Conservation (phyloP, 2,797 vertebrate species). For the Graptemys geographica region DNA sequence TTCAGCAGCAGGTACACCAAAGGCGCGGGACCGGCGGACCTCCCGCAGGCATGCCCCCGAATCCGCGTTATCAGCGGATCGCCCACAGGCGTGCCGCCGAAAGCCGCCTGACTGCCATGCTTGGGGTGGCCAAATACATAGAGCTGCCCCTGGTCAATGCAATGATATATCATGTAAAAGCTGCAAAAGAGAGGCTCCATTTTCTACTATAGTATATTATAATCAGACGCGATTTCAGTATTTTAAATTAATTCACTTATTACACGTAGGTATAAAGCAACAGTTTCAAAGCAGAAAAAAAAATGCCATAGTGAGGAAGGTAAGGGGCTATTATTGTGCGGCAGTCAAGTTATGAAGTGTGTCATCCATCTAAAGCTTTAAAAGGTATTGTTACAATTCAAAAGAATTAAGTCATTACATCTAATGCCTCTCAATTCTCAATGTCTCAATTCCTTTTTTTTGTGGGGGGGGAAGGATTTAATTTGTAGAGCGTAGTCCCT, state of each 20-base stretch:
- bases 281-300: not conserved
- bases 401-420: not conserved
- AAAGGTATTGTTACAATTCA: not conserved
- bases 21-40: too few species aligned
- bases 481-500: accelerated
- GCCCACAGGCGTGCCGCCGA: too few species aligned
- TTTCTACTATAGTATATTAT: not conserved
- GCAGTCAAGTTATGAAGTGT: not conserved
- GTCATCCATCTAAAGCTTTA: not conserved
- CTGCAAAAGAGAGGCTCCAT: not conserved
- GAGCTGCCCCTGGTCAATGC: not conserved
- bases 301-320: accelerated
- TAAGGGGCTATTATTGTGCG: accelerated
- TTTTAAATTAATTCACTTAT: not conserved
- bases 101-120: too few species aligned
- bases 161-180: not conserved
- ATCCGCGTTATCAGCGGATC: too few species aligned
- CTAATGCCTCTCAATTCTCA: not conserved
- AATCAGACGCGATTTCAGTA: not conserved
- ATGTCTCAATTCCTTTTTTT: accelerated
- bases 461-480: accelerated
- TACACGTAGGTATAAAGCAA: not conserved
- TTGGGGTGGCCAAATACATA: too few species aligned
- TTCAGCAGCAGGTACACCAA: too few species aligned
- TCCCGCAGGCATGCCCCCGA: too few species aligned